phyloP scores from a whole-genome alignment of 1,140 invertebrate species.

The Steinernema khuongi region DNA sequence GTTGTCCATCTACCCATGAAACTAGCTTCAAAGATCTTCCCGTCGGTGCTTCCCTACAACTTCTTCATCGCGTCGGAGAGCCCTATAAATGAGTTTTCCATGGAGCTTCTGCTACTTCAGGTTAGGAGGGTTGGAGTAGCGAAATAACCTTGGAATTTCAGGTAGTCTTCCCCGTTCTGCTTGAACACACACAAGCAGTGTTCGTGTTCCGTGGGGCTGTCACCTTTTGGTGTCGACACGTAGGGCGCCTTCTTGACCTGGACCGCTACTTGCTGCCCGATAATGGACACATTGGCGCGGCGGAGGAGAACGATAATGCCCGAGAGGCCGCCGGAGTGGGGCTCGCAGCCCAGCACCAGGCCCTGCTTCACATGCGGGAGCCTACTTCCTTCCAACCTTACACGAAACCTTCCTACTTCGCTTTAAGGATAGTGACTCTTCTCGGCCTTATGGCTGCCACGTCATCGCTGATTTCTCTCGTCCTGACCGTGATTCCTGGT shows the following conservation, averaged over 20 bases:
- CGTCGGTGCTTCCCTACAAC: slow-evolving; percentile 86
- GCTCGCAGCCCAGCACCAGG: slow-evolving; percentile 57
- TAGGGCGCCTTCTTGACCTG: slow-evolving; percentile 27
- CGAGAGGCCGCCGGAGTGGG: slow-evolving; percentile 39
- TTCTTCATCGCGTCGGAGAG: slow-evolving; percentile 72
- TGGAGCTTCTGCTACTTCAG: slow-evolving; percentile 87
- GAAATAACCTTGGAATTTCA: slow-evolving; percentile 49
- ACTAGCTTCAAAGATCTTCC: slow-evolving; percentile 75
- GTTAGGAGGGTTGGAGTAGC: slow-evolving; percentile 57
- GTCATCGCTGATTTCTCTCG: slow-evolving; percentile 73
- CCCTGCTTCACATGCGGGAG: slow-evolving; percentile 61
- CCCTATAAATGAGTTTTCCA: slow-evolving; percentile 74
- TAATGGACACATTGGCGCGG: slow-evolving; percentile 26
- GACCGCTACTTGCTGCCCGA: slow-evolving; percentile 16
- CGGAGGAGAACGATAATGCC: slow-evolving; percentile 31
- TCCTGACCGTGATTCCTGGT: slow-evolving; percentile 78
- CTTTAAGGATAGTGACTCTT: slow-evolving; percentile 70
- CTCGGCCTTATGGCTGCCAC: slow-evolving; percentile 76
- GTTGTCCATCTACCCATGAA: slow-evolving; percentile 91
- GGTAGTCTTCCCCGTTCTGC: slow-evolving; percentile 85
- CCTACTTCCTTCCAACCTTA: slow-evolving; percentile 73
- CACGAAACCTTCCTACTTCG: slow-evolving; percentile 74
- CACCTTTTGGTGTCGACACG: slow-evolving; percentile 72
- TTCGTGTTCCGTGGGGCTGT: slow-evolving; percentile 83
- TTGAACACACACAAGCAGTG: slow-evolving; percentile 90